Conservation (phyloP, 2,113 vertebrate species). For the Genyomyrus donnyi region DNA sequence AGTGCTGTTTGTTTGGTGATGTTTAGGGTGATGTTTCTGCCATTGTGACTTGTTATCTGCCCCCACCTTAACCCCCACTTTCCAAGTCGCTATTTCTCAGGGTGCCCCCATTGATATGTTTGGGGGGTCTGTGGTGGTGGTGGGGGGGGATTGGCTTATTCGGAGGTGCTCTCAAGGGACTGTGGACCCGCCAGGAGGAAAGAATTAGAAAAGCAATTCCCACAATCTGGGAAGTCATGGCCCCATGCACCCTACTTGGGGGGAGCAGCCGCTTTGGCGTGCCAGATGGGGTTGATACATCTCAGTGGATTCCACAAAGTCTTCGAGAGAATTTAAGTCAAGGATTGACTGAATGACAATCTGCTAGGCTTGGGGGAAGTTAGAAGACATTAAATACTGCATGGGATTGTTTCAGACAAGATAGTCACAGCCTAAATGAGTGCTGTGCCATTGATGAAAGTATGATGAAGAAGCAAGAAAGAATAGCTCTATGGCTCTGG, state of each 20-base stretch:
- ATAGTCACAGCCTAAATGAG: background rate
- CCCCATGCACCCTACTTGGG: background rate
- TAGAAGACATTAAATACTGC: background rate
- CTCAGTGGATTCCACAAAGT: background rate
- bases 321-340: background rate
- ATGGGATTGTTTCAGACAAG: background rate
- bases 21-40: background rate
- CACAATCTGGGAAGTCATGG: slow-evolving; percentile 5
- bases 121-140: background rate
- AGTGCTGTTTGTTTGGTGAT: background rate
- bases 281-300: background rate
- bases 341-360: background rate
- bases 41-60: background rate
- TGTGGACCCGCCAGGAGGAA: background rate
- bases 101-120: background rate
- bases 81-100: background rate
- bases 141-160: background rate
- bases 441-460: background rate
- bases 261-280: background rate
- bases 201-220: slow-evolving; percentile 18
- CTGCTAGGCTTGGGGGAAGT: background rate
- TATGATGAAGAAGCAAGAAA: background rate
- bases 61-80: background rate
- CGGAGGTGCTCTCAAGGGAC: background rate
- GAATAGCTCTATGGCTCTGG: background rate